phyloP scores from a whole-genome alignment of 2,797 vertebrate species.

The Dryobates pubescens region DNA sequence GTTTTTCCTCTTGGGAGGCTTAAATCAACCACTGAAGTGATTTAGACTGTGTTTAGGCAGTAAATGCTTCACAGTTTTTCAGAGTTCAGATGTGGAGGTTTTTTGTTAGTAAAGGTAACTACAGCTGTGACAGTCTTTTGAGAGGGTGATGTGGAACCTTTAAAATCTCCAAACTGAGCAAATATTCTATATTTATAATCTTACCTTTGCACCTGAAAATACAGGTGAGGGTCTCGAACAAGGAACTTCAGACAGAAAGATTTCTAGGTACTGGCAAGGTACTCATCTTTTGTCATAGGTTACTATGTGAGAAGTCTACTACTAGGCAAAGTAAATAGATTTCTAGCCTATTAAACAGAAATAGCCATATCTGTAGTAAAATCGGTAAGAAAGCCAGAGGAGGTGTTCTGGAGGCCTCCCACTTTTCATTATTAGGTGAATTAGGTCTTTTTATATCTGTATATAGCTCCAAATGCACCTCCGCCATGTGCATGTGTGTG shows the following conservation, averaged over 20 bases:
- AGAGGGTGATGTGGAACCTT: not conserved
- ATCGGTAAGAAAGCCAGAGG: not conserved
- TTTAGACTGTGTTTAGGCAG: conserved; percentile 26
- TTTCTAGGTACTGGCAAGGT: not conserved
- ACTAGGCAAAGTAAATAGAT: not conserved
- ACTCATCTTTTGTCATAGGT: not conserved
- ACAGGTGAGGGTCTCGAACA: not conserved
- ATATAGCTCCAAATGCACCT: not conserved
- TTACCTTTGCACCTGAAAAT: not conserved
- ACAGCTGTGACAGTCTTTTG: not conserved
- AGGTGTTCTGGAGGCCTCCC: not conserved
- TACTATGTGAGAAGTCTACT: not conserved
- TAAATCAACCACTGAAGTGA: conserved; percentile 39
- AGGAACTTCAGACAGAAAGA: not conserved
- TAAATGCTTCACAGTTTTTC: not conserved
- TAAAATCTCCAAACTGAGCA: not conserved
- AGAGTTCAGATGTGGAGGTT: conserved; percentile 20
- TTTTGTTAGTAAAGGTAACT: not conserved
- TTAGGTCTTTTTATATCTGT: not conserved
- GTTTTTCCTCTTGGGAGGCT: conserved; percentile 51
- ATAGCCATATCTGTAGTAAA: not conserved
- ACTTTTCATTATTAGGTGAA: not conserved
- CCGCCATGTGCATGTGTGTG: accelerated
- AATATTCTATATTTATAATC: not conserved
- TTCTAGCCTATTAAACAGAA: not conserved